Evolutionary conservation across 2,113 vertebrate genomes (phyloP).

Genomic region (Python bivittatus): DNA sequence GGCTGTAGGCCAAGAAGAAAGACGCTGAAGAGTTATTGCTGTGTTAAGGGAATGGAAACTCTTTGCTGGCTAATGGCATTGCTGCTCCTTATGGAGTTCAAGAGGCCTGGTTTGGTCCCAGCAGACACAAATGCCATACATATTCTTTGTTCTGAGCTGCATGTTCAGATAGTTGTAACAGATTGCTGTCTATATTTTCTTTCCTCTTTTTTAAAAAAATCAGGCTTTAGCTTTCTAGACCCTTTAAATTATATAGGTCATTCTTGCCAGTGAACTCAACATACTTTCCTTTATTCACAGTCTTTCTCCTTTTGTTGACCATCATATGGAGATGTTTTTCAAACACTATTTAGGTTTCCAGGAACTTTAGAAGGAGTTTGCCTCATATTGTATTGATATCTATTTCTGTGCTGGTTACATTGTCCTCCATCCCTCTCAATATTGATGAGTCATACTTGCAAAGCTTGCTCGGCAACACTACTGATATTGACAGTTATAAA

Average conservation of each 20-base stretch:
- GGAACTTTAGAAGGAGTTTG: not conserved
- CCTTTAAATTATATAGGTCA: conserved; percentile 3
- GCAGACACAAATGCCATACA: not conserved
- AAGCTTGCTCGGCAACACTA: not conserved
- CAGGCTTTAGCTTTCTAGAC: not conserved
- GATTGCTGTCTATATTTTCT: not conserved
- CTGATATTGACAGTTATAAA: not conserved
- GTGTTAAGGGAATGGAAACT: conserved; percentile 13
- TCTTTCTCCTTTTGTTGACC: not conserved
- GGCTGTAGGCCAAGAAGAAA: not conserved
- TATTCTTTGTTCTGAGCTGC: not conserved
- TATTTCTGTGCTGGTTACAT: not conserved
- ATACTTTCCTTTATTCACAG: not conserved
- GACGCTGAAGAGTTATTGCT: conserved; percentile 11
- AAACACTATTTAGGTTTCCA: not conserved
- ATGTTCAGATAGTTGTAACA: conserved; percentile 13
- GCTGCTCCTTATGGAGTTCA: conserved; percentile 10
- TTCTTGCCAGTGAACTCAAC: conserved; percentile 9
- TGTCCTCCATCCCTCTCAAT: not conserved
- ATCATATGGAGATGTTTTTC: not conserved
- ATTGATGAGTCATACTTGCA: not conserved
- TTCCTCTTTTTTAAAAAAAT: not conserved
- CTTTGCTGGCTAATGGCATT: conserved; percentile 33
- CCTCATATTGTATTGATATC: not conserved
- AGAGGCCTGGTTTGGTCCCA: conserved; percentile 3